These are phyloP conservation scores for Etheostoma cragini DNA, from an alignment of 2,113 vertebrate genomes.

Conservation along the genomic window DNA sequence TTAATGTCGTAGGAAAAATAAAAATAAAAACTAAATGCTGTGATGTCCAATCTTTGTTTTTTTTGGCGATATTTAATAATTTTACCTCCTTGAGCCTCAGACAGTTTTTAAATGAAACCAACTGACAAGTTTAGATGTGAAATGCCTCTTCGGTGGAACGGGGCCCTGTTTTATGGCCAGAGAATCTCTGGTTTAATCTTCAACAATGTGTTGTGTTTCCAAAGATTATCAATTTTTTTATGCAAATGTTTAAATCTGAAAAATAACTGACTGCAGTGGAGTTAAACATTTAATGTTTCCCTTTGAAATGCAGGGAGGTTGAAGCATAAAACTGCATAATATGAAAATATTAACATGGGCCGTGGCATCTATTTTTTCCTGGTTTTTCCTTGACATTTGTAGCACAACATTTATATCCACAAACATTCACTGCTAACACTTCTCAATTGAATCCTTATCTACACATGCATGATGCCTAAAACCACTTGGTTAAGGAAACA, in stretches of 20 bases:
- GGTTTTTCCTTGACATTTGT: too few species aligned
- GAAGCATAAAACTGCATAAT: too few species aligned
- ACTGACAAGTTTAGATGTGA: not conserved
- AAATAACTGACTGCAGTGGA: not conserved
- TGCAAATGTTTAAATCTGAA: not conserved
- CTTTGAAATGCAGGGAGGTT: too few species aligned
- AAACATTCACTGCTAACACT: too few species aligned
- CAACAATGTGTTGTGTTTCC: not conserved
- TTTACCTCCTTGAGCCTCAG: not conserved
- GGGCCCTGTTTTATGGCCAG: not conserved
- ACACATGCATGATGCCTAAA: too few species aligned
- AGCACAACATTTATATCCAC: too few species aligned
- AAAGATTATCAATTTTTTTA: too few species aligned
- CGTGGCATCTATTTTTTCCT: too few species aligned
- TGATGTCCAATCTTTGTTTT: not conserved
- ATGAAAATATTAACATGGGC: too few species aligned
- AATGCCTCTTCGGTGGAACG: not conserved
- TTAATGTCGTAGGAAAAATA: not conserved
- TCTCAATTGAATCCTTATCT: too few species aligned
- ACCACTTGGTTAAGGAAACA: not conserved
- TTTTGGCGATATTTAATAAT: not conserved
- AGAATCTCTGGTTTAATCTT: not conserved
- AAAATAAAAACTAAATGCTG: not conserved
- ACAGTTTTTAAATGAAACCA: not conserved
- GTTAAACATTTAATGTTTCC: too few species aligned